Base-by-base conservation (phyloP, 2,797 vertebrate species). In the Cephalopachus bancanus region DNA sequence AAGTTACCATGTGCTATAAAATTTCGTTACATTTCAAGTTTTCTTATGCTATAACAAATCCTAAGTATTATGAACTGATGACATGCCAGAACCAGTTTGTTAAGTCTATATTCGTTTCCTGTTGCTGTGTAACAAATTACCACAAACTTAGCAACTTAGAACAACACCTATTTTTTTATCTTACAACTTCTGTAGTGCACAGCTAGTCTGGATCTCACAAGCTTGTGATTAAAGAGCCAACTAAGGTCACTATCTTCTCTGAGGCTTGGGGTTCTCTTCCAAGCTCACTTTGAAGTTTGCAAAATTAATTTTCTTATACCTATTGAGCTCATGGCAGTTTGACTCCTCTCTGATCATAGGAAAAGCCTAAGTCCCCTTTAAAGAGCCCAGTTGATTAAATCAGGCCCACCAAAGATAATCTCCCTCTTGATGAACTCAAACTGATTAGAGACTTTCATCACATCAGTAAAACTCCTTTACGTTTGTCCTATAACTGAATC, bases 1-100 rank as follows among this genome's bases (percentile, higher is more conserved):
- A 72, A 76, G 12, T 60, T 86, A 60, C 55, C 59, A 10, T 57
- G 24, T 65, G 15, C 53, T 91, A 2, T 62, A 83, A 88, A 10
- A 93, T 79, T 93, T 93, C 10, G 75, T 76, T 90, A 75, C 15
- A 79, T 91, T 87, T 91, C 17, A 74, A 49, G 1, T 74, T 91
- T 88, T 95, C 4, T 87, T 53, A 59, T 28, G 30, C 30, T 93
- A 8, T 83, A 55, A 75, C 57, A 60, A 81, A 93, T 22, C 33
- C 11, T 91, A 72, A 81, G 22, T 62, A 51, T 6, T 89, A 62
- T 15, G 55, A 95, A 72, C 16, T 44, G 10, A n/a, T 59, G 26
- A 44, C 17, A 17, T 5, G 37, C 16, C 37, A 55, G 62, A 65
- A 30, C 22, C n/a, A 49, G 16, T 67, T n/a, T 75, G 78, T 33